Evolutionary conservation across 2,113 vertebrate genomes (phyloP).

Genomic region (Chaetodon auriga): DNA sequence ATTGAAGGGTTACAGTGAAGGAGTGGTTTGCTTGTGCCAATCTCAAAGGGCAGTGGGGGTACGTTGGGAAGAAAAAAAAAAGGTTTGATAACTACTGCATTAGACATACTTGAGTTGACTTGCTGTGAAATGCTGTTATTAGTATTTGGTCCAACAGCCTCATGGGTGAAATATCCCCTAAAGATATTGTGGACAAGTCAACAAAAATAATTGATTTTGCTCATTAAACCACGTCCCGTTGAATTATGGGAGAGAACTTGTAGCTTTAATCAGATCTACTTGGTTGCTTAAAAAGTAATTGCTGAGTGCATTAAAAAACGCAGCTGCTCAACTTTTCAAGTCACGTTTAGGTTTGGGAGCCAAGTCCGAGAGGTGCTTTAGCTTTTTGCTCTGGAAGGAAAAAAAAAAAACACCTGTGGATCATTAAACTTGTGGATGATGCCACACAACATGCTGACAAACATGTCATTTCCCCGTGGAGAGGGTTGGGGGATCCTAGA

Average conservation of each 20-base stretch:
- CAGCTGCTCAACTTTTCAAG: slow-evolving; percentile 28
- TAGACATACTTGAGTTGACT: neutral
- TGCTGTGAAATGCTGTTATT: slow-evolving; percentile 8
- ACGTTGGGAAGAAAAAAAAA: neutral
- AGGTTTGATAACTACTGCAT: neutral
- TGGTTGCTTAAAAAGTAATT: slow-evolving; percentile 43
- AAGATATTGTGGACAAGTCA: slow-evolving; percentile 33
- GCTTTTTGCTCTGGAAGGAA: neutral
- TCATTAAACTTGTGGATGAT: slow-evolving; percentile 49
- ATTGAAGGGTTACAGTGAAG: neutral
- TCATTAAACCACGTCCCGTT: slow-evolving; percentile 34
- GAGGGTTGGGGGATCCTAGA: slow-evolving; percentile 54
- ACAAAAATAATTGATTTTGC: slow-evolving; percentile 36
- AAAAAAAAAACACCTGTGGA: slow-evolving; percentile 57
- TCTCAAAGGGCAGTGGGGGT: neutral
- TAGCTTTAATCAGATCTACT: slow-evolving; percentile 36
- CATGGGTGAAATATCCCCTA: slow-evolving; percentile 4
- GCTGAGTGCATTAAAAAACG: slow-evolving; percentile 15
- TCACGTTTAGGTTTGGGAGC: slow-evolving; percentile 20
- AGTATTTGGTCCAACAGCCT: slow-evolving; percentile 3
- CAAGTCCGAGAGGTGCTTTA: slow-evolving; percentile 28
- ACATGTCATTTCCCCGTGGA: slow-evolving; percentile 60
- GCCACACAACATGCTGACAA: slow-evolving; percentile 59
- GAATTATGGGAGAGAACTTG: slow-evolving; percentile 25
- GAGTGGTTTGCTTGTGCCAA: neutral